Evolutionary conservation across 2,797 vertebrate genomes (phyloP).

Genomic region (Siniperca scherzeri): DNA sequence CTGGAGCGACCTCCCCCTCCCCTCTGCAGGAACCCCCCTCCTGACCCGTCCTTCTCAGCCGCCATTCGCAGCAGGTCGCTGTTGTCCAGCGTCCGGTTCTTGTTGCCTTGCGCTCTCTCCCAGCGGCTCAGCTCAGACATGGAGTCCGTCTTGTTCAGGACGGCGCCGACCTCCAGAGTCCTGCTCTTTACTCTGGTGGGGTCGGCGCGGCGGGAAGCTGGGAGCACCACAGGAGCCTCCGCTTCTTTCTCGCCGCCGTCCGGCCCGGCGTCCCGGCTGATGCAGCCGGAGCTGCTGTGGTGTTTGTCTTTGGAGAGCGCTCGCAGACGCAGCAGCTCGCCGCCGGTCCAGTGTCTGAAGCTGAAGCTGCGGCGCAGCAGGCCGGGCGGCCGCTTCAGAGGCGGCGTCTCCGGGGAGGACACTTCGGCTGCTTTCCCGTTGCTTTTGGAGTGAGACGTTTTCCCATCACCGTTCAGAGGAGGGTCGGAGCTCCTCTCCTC

Average conservation of each 20-base stretch:
- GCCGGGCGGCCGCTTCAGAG: constrained; percentile 75
- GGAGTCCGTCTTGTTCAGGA: constrained; percentile 86
- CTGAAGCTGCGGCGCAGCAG: constrained; percentile 91
- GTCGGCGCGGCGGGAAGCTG: not conserved
- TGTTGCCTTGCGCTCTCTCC: constrained; percentile 87
- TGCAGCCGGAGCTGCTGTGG: constrained; percentile 90
- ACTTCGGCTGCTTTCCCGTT: constrained; percentile 56
- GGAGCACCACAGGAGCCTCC: constrained; percentile 13
- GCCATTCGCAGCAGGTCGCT: constrained; percentile 90
- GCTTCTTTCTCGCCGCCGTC: not conserved
- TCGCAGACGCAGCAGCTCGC: constrained; percentile 81
- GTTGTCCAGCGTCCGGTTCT: constrained; percentile 95
- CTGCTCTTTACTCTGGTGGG: constrained; percentile 82
- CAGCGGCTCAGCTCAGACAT: constrained; percentile 85
- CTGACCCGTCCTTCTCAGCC: constrained; percentile 66
- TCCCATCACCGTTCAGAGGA: not conserved
- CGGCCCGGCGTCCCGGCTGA: constrained; percentile 19
- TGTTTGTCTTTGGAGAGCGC: constrained; percentile 86
- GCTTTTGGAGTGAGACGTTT: constrained; percentile 17
- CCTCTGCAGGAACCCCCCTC: constrained; percentile 74
- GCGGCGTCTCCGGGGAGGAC: constrained; percentile 48
- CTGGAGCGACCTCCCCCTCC: constrained; percentile 67
- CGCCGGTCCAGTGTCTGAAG: constrained; percentile 90
- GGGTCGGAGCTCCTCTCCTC: constrained; percentile 64
- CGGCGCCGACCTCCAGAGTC: constrained; percentile 89